phyloP scores from a whole-genome alignment of 2,113 vertebrate genomes.

The Chiloscyllium plagiosum region DNA sequence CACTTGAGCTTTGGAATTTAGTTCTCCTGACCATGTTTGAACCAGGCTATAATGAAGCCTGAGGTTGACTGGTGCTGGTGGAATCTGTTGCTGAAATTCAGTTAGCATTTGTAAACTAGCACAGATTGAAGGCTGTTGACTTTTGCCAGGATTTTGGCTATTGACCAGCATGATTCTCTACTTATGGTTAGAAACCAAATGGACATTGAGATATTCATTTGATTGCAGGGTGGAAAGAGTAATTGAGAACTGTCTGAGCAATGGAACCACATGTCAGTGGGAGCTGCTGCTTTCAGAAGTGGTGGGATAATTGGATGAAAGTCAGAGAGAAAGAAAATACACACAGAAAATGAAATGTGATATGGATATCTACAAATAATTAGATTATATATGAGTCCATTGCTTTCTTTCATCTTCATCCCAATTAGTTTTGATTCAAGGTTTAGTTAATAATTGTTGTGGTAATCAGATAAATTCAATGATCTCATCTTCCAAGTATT shows the following conservation, averaged over 20 bases:
- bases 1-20: no score
- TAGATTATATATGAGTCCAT: background rate
- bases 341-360: background rate
- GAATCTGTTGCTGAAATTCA: no score
- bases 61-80: no score
- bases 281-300: background rate
- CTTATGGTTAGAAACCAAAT: background rate
- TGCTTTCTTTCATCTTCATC: background rate
- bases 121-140: no score
- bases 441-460: constrained; percentile 1
- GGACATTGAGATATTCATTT: background rate
- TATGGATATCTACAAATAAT: background rate
- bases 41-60: no score
- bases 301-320: background rate
- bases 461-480: background rate
- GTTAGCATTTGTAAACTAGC: no score
- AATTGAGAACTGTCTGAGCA: background rate
- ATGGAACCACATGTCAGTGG: background rate
- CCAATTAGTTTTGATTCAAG: background rate
- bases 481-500: constrained; percentile 2
- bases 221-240: background rate
- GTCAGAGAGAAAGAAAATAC: background rate
- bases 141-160: no score
- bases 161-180: no score
- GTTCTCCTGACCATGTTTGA: no score